Conservation (phyloP, 1,140 invertebrate genomes). For the Drosophila murphyi region DNA sequence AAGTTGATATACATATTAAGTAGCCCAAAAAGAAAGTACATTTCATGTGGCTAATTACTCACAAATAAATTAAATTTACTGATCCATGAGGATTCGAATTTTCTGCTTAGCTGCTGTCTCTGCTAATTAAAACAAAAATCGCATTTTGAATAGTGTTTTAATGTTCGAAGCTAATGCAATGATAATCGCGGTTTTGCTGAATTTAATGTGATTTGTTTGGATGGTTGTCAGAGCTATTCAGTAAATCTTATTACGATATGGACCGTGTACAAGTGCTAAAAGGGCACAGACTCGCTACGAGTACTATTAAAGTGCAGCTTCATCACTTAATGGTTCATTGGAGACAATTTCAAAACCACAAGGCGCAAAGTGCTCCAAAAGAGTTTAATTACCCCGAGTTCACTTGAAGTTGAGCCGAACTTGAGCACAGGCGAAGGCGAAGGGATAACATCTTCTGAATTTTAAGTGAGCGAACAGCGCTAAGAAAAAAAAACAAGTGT, state of each 20-base stretch:
- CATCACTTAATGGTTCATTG: conserved; percentile 15
- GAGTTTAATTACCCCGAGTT: conserved; percentile 63
- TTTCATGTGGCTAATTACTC: conserved; percentile 50
- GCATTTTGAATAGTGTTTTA: conserved; percentile 58
- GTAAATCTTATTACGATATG: neutral
- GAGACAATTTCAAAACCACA: conserved; percentile 15
- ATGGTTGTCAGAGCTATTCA: neutral
- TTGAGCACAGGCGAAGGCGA: conserved; percentile 23
- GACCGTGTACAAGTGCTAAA: conserved; percentile 4
- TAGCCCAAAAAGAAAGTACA: conserved; percentile 39
- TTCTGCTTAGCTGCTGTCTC: conserved; percentile 8
- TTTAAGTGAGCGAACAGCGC: conserved; percentile 14
- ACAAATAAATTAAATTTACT: conserved; percentile 60
- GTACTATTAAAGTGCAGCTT: conserved; percentile 17
- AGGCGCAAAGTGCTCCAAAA: conserved; percentile 6
- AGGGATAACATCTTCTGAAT: conserved; percentile 34
- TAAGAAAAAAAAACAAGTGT: conserved; percentile 7
- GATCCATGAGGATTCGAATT: conserved; percentile 3
- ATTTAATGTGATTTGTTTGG: conserved; percentile 23
- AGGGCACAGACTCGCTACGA: conserved; percentile 5
- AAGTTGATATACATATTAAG: conserved; percentile 56
- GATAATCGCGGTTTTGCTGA: conserved; percentile 7
- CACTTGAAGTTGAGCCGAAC: conserved; percentile 6
- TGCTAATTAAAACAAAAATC: conserved; percentile 71
- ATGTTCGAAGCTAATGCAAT: conserved; percentile 6